Evolutionary conservation across 2,888 invertebrate species (phyloP), one percentile per base, ranked within the genome.

Genomic region (Arrhopalites spinosus): DNA sequence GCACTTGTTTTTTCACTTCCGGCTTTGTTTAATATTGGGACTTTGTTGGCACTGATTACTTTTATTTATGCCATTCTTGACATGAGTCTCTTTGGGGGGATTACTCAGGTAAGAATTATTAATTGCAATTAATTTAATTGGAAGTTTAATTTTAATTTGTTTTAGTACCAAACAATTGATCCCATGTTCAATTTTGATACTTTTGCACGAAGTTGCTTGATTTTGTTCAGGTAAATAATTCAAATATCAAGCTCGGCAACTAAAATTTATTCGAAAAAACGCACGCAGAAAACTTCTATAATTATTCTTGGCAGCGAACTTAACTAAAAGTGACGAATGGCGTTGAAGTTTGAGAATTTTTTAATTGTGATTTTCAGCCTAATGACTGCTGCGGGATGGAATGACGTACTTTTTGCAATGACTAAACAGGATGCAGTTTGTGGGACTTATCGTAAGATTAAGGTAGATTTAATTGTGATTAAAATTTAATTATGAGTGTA

Each of bases 311-410:
- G n/a, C n/a, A n/a, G n/a, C n/a, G n/a, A n/a, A n/a, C n/a, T n/a
- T n/a, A n/a, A n/a, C n/a, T n/a, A n/a, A n/a, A n/a, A n/a, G n/a
- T n/a, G n/a, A n/a, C n/a, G n/a, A n/a, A n/a, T n/a, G n/a, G n/a
- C n/a, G n/a, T n/a, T n/a, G n/a, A n/a, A n/a, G n/a, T n/a, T n/a
- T n/a, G n/a, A n/a, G n/a, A n/a, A n/a, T n/a, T n/a, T n/a, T n/a
- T n/a, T n/a, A n/a, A n/a, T n/a, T n/a, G n/a, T n/a, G n/a, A n/a
- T n/a, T 47, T 53, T 50, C 84, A 91, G 93, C 83, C 88, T 97
- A 83, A 95, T 96, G 90, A 97, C 96, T 36, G 95, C 96, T 79
- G 97, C 96, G 20, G 96, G 96, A 63, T 97, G 97, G 97, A 97
- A 97, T 86, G 96, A 97, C 86, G 94, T 97, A 29, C 88, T 97